These are phyloP conservation scores for Dolichallabes microphthalmus DNA, from an alignment of 2,113 vertebrate species.

Conservation along the genomic window DNA sequence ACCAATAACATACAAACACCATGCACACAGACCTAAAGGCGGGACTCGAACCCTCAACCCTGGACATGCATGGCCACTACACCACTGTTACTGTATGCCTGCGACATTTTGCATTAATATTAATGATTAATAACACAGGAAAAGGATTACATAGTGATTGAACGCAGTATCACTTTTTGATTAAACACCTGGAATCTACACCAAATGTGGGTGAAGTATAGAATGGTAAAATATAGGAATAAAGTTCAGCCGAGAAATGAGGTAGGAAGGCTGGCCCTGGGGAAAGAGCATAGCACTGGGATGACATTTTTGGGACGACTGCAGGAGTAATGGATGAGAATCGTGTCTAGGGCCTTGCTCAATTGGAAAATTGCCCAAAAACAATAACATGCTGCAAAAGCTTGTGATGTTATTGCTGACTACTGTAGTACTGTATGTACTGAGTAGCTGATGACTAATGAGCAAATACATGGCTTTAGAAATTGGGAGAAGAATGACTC, in stretches of 20 bases:
- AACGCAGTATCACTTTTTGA: neutral
- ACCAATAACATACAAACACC: too few relatives aligned
- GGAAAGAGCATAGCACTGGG: slow-evolving; percentile 59
- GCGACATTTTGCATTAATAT: neutral
- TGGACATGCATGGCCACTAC: too few relatives aligned
- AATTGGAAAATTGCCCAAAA: slow-evolving; percentile 49
- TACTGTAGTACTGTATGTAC: too few relatives aligned
- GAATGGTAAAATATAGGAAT: slow-evolving; percentile 25
- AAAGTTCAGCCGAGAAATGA: slow-evolving; percentile 31
- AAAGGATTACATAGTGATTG: slow-evolving; percentile 3
- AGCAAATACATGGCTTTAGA: neutral
- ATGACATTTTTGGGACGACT: slow-evolving; percentile 77
- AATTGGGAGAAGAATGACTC: neutral
- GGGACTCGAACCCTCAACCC: too few relatives aligned
- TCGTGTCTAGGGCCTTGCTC: slow-evolving; percentile 68
- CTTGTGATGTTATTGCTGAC: slow-evolving; percentile 40
- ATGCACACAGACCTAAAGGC: too few relatives aligned
- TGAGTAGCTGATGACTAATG: neutral
- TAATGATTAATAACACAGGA: slow-evolving; percentile 4
- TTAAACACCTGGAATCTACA: neutral
- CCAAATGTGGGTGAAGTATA: slow-evolving; percentile 26
- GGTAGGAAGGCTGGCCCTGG: slow-evolving; percentile 56
- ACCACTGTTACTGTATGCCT: too few relatives aligned
- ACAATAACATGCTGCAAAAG: slow-evolving; percentile 43
- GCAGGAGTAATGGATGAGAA: slow-evolving; percentile 73